A percentile compares a stretch with the other conserved stretches of the same genome.
Evolutionary conservation across 2,113 vertebrate genomes (phyloP).

Genomic region (Channa argus): DNA sequence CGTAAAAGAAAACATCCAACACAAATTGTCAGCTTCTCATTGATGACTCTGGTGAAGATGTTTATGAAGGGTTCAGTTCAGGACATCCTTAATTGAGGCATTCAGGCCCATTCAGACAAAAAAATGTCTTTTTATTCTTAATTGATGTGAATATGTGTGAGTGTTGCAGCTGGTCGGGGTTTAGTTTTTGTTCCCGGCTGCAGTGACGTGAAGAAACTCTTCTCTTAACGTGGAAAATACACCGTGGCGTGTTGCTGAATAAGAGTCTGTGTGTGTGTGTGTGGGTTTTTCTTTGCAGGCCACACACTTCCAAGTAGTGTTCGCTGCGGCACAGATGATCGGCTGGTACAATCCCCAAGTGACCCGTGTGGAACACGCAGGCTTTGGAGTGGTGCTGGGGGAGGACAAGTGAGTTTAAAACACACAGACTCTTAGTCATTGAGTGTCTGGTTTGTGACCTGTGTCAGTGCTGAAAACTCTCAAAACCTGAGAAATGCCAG

Average conservation of each 20-base stretch:
- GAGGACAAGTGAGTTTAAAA: constrained; percentile 93
- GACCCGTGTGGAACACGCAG: constrained; percentile 90
- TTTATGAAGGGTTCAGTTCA: too few species aligned
- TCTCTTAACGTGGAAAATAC: background rate
- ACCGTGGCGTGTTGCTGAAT: background rate
- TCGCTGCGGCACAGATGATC: constrained; percentile 90
- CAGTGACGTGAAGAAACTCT: background rate
- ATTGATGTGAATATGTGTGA: too few species aligned
- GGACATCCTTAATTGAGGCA: too few species aligned
- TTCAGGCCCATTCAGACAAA: too few species aligned
- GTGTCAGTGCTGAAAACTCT: too few species aligned
- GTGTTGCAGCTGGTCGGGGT: background rate
- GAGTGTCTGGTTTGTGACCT: too few species aligned
- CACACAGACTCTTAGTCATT: background rate
- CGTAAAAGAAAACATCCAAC: too few species aligned
- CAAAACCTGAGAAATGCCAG: too few species aligned
- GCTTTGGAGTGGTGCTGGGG: constrained; percentile 95
- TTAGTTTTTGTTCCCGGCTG: background rate
- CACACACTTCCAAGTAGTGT: constrained; percentile 91
- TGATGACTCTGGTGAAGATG: too few species aligned
- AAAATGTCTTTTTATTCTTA: too few species aligned
- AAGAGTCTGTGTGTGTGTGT: constrained; percentile 5
- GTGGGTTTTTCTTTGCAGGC: constrained; percentile 77
- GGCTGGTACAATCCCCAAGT: constrained; percentile 95
- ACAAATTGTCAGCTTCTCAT: too few species aligned